phyloP scores from a whole-genome alignment of 2,797 vertebrate genomes.

The Melanotaenia parkinsoni region DNA sequence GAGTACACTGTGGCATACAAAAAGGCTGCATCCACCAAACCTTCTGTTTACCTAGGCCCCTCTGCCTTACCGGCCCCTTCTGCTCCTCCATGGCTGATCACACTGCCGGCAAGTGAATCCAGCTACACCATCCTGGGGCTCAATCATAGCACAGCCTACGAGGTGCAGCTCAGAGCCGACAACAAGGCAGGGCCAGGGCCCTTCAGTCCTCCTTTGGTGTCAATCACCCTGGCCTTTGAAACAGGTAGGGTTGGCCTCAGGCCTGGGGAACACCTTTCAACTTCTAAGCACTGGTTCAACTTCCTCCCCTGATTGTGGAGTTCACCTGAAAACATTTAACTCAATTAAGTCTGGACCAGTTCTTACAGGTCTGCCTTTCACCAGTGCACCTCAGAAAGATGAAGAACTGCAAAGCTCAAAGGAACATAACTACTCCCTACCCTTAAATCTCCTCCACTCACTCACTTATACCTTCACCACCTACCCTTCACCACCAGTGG shows the following conservation, averaged over 20 bases:
- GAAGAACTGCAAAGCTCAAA: constrained; percentile 57
- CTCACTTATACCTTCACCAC: constrained; percentile 80
- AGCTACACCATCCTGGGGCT: constrained; percentile 89
- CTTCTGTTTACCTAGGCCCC: constrained; percentile 44
- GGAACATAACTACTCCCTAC: constrained; percentile 58
- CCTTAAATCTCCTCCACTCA: constrained; percentile 70
- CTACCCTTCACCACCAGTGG: constrained; percentile 78
- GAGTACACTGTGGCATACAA: constrained; percentile 90
- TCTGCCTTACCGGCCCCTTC: constrained; percentile 40
- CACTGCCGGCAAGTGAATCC: constrained; percentile 85
- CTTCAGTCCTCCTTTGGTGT: constrained; percentile 90
- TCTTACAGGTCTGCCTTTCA: constrained; percentile 62
- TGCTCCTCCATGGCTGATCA: constrained; percentile 80
- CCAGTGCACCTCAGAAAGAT: constrained; percentile 51
- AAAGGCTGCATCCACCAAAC: constrained; percentile 73
- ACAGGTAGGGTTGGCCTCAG: constrained; percentile 89
- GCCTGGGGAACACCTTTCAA: constrained; percentile 49
- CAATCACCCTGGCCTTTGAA: constrained; percentile 91
- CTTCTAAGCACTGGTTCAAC: constrained; percentile 69
- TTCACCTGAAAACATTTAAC: constrained; percentile 62
- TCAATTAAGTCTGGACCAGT: constrained; percentile 69
- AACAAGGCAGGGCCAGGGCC: constrained; percentile 92
- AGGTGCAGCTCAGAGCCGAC: constrained; percentile 92
- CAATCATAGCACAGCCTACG: constrained; percentile 92
- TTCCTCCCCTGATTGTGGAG: constrained; percentile 62